Evolutionary conservation across 2,797 vertebrate species (phyloP), one percentile per base, ranked within the genome.

Genomic region (Coranthus polyacanthus): DNA sequence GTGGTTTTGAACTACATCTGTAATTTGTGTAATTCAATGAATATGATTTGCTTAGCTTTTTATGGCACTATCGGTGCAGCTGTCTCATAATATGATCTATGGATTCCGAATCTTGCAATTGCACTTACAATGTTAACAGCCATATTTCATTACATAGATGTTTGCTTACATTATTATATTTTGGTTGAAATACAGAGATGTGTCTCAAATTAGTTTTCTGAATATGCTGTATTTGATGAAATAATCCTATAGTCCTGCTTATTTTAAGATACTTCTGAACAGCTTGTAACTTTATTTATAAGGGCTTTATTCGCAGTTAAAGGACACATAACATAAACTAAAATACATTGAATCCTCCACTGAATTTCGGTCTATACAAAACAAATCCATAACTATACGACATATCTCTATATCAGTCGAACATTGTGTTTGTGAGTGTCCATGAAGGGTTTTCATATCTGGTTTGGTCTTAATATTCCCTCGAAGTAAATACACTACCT

Each of bases 21-120:
- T 91, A 89, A 87, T 91, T 90, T 93, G 71, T 88, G 74, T 84
- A 78, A 85, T 88, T 90, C 84, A 89, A 73, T 88, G 88, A 84
- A 89, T 88, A 81, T 84, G 72, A 89, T 86, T 89, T 88, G 78
- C 51, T 16, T 50, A 57, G 71, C 67, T 81, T 82, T 86, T 84
- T 75, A 69, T 72, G 72, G 60, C 16, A 12, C 50, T 68, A 77
- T 82, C 68, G 17, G 61, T 75, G 85, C 84, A 88, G 83, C 77
- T 89, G 88, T 81, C 79, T 87, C 54, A 38, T 56, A 68, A 82
- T 74, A 62, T 71, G 61, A 88, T 84, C 75, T 89, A 79, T 83
- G 78, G 70, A 79, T 76, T 75, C 80, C 20, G 54, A 81, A 79
- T 74, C 50, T n/a, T 71, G 71, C 46, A 77, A 83, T 70, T 44